A percentile compares a stretch with the other conserved stretches of the same genome.
Evolutionary conservation across 2,888 invertebrate genomes (phyloP).

Genomic region (Latrodectus hesperus): DNA sequence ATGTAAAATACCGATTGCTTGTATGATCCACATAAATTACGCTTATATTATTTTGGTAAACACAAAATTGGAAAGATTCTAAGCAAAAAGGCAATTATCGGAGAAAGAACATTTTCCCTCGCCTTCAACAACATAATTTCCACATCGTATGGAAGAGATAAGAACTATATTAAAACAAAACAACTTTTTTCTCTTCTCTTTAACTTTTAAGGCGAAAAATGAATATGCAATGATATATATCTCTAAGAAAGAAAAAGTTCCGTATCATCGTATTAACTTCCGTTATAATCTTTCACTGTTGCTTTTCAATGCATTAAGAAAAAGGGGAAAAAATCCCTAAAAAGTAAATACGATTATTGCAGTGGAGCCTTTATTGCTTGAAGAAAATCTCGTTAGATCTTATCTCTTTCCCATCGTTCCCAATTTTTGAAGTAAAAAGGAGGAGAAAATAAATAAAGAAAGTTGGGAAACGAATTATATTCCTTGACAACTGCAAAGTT

Average conservation of each 20-base stretch:
- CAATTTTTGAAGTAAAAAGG: not conserved
- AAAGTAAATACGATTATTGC: not conserved
- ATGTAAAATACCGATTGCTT: too few species aligned
- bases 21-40: too few species aligned
- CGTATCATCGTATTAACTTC: not conserved
- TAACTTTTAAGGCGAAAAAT: not conserved
- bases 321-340: not conserved
- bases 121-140: too few species aligned
- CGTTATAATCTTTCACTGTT: not conserved
- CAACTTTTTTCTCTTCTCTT: not conserved
- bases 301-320: not conserved
- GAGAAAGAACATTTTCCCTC: not conserved
- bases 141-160: not conserved
- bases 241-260: not conserved
- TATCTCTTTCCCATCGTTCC: not conserved
- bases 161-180: not conserved
- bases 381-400: not conserved
- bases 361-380: not conserved
- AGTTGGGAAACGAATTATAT: conserved; percentile 5
- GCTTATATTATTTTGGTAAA: too few species aligned
- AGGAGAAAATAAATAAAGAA: not conserved
- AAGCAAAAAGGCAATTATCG: not conserved
- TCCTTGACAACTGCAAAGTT: conserved; percentile 2
- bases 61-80: not conserved
- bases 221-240: not conserved